Conservation (phyloP, 2,888 invertebrate species). For the Anarsia innoxiella region DNA sequence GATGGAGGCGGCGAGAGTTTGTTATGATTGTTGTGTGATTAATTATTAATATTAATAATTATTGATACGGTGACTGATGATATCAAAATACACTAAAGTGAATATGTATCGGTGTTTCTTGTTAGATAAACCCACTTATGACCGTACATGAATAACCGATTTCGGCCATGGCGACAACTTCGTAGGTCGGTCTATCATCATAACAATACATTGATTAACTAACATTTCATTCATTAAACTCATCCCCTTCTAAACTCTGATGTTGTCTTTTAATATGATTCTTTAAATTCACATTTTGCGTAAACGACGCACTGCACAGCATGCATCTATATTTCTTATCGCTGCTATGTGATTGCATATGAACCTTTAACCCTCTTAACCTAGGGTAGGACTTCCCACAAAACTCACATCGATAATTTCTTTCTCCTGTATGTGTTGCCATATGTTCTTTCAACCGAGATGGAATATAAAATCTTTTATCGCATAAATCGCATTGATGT, state of each 20-base stretch:
- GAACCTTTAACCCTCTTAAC: constrained; percentile 61
- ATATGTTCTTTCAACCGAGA: constrained; percentile 57
- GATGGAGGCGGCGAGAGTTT: no score
- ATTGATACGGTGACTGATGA: no score
- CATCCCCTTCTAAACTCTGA: constrained; percentile 33
- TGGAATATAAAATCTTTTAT: constrained; percentile 66
- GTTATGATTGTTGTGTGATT: no score
- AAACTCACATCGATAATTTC: constrained; percentile 54
- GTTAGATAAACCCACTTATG: no score
- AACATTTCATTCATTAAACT: constrained; percentile 17
- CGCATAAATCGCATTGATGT: constrained; percentile 71
- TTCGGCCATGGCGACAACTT: no score
- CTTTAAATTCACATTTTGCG: constrained; percentile 72
- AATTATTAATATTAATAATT: no score
- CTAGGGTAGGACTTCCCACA: constrained; percentile 62
- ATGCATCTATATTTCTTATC: constrained; percentile 72
- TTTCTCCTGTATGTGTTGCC: constrained; percentile 61
- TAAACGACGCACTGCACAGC: constrained; percentile 68
- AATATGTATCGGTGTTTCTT: no score
- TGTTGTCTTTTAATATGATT: constrained; percentile 70
- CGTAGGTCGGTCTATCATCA: no score
- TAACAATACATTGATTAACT: no score
- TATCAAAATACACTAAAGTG: no score
- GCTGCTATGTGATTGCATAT: constrained; percentile 70
- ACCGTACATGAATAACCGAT: no score